Evolutionary conservation across 2,113 vertebrate species (phyloP).

Genomic region (Sardina pilchardus): DNA sequence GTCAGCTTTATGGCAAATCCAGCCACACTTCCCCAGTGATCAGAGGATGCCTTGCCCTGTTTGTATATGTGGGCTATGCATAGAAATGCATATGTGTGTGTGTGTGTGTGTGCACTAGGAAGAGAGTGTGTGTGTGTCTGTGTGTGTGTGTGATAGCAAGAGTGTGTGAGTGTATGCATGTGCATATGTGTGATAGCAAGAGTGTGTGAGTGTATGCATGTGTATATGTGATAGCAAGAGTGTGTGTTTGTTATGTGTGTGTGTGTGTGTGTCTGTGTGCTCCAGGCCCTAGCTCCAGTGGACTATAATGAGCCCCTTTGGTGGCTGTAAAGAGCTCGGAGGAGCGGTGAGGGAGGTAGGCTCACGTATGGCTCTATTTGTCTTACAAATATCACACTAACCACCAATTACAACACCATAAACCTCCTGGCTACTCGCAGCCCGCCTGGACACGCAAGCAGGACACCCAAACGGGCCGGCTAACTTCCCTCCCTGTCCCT

Average conservation of each 20-base stretch:
- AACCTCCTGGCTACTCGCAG: constrained; percentile 88
- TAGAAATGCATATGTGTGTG: not conserved
- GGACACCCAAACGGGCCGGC: constrained; percentile 77
- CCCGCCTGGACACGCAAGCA: constrained; percentile 78
- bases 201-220: not conserved
- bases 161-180: not conserved
- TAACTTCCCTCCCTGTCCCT: constrained; percentile 63
- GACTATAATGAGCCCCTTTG: constrained; percentile 90
- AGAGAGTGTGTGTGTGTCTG: constrained; percentile 65
- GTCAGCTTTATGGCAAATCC: constrained; percentile 87
- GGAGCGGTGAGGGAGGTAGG: constrained; percentile 80
- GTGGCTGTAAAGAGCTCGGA: constrained; percentile 87
- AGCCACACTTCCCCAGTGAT: constrained; percentile 83
- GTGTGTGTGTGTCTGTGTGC: not conserved
- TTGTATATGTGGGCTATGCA: not conserved
- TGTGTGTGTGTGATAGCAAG: not conserved
- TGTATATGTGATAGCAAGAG: not conserved
- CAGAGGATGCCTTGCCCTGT: constrained; percentile 67
- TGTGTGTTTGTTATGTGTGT: not conserved
- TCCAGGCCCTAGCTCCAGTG: constrained; percentile 37
- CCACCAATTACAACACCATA: constrained; percentile 93
- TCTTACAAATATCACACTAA: constrained; percentile 96
- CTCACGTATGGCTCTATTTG: constrained; percentile 89
- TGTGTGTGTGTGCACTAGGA: not conserved
- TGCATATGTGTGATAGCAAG: not conserved